Evolutionary conservation across 1,140 invertebrate genomes (phyloP).

Genomic region (Neuroterus valhalla): DNA sequence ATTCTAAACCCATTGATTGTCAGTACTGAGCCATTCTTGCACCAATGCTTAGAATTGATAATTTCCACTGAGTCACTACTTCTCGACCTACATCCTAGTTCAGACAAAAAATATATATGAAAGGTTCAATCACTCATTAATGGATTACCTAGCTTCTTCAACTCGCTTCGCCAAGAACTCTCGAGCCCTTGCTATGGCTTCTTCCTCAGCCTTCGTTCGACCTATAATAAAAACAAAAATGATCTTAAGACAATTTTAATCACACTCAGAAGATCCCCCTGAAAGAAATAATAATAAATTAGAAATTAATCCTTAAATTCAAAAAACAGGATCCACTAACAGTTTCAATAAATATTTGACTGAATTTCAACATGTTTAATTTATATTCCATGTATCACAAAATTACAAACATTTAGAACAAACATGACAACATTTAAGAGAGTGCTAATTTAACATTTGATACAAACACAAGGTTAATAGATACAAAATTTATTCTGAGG

Average conservation of each 20-base stretch:
- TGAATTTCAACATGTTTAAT: constrained; percentile 1
- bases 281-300: too few species aligned
- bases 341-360: background rate
- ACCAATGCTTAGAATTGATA: too few species aligned
- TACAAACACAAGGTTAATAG: background rate
- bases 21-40: too few species aligned
- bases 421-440: constrained; percentile 7
- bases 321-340: too few species aligned
- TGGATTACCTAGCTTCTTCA: constrained; percentile 65
- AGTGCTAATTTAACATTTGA: constrained; percentile 1
- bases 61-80: too few species aligned
- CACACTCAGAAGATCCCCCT: too few species aligned
- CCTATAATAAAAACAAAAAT: constrained; percentile 33
- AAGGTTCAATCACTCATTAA: background rate
- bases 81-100: too few species aligned
- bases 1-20: too few species aligned
- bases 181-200: constrained; percentile 59
- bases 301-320: too few species aligned
- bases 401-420: background rate
- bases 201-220: constrained; percentile 50
- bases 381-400: background rate
- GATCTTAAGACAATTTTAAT: too few species aligned
- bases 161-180: constrained; percentile 63
- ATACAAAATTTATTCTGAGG: background rate
- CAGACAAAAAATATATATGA: background rate